phyloP scores from a whole-genome alignment of 2,797 vertebrate species.

The Ataeniobius toweri region DNA sequence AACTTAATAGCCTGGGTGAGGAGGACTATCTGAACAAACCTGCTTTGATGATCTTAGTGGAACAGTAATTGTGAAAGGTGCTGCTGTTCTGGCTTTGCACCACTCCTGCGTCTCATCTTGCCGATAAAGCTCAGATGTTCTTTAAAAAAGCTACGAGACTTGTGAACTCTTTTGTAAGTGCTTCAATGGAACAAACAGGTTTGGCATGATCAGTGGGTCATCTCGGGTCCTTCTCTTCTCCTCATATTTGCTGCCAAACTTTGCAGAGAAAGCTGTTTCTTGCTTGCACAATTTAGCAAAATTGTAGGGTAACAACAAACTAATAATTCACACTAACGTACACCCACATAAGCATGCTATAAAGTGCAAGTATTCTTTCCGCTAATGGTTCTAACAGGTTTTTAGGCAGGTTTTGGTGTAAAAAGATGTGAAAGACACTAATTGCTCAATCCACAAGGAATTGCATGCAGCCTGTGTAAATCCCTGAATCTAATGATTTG shows the following conservation, averaged over 20 bases:
- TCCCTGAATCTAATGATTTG: constrained; percentile 54
- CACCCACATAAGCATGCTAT: too few species aligned
- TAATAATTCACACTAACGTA: not conserved
- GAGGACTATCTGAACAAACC: constrained; percentile 37
- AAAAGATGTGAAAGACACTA: not conserved
- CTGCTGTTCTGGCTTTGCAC: not conserved
- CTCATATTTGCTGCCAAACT: not conserved
- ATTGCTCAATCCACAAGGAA: too few species aligned
- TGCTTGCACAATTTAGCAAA: not conserved
- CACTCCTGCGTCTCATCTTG: not conserved
- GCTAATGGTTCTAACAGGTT: too few species aligned
- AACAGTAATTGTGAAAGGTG: constrained; percentile 6
- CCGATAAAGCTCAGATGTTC: not conserved
- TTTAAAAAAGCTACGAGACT: not conserved
- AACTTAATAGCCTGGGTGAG: constrained; percentile 27
- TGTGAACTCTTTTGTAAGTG: not conserved
- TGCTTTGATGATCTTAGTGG: constrained; percentile 21
- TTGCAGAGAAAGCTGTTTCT: not conserved
- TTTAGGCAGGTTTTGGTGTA: not conserved
- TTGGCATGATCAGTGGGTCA: not conserved
- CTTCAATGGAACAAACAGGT: not conserved
- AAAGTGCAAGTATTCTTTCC: too few species aligned
- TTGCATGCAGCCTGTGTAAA: constrained; percentile 32
- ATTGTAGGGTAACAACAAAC: not conserved
- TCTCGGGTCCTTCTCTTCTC: not conserved